Base-by-base conservation (phyloP, 2,888 invertebrate species). In the Camponotus fellah region DNA sequence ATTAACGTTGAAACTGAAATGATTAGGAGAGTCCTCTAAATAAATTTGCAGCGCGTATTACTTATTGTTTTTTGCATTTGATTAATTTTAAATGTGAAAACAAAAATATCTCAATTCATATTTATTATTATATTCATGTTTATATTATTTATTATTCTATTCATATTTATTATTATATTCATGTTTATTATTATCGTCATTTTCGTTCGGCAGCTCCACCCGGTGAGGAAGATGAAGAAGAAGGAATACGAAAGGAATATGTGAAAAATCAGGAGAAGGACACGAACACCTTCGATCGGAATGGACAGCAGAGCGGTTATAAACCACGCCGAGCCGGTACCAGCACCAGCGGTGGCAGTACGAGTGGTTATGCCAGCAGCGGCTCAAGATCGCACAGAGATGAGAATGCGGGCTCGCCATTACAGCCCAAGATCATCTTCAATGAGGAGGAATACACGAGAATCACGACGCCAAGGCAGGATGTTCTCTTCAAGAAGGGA, bases 401-500 rank as follows among this genome's bases (percentile, higher is more conserved):
- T 53, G 92, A 92, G 32, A 88, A 92, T 53, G 79, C 88, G 32
- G 91, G 90, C n/a, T 92, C 92, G 0, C 88, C 91, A 10, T 89
- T 95, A 62, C 95, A 96, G 87, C 95, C 95, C 40, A 96, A 96
- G 92, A 95, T 95, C 87, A 95, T 95, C 43, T 96, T 96, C 93
- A 96, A 96, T 93, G 96, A 96, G 94, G 96, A 96, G 93, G 97
- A 97, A 95, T 97, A 97, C 94, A 97, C 97, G 91, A 96, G 96
- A 93, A 97, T 97, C 92, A 96, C 96, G 80, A 97, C 97, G 60
- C 97, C 97, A 43, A 95, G 97, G 88, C 97, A 97, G 94, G 97
- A 97, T 93, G 96, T 97, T 87, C 95, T 97, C 90, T 97, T 97
- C 94, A 97, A 97, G 94, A 97, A 97, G 94, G 96, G 97, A 86